Conservation (phyloP, 2,113 vertebrate genomes). For the Pavo muticus region DNA sequence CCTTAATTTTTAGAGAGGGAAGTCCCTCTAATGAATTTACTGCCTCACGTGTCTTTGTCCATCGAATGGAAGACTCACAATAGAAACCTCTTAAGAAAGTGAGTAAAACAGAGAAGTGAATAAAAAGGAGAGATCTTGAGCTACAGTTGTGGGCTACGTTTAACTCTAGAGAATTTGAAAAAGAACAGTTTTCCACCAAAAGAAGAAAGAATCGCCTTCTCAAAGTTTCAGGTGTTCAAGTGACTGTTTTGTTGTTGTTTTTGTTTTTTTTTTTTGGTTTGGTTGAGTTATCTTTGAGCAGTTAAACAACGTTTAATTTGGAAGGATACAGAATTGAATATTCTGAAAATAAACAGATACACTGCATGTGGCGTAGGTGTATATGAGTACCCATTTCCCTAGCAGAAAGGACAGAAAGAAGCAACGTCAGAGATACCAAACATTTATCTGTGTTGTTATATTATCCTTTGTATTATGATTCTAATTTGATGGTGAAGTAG, state of each 20-base stretch:
- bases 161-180: neutral
- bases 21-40: neutral
- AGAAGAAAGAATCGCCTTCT: neutral
- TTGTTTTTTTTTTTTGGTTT: too few species aligned
- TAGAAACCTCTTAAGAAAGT: neutral
- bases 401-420: neutral
- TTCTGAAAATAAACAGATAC: neutral
- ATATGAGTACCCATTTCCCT: neutral
- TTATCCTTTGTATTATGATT: neutral
- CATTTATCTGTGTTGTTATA: neutral
- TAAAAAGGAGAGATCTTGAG: neutral
- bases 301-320: neutral
- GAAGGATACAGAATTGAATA: neutral
- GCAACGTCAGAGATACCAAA: neutral
- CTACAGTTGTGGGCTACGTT: neutral
- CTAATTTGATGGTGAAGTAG: neutral
- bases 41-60: neutral
- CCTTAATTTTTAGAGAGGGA: neutral
- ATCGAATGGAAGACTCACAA: neutral
- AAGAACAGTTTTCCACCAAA: neutral
- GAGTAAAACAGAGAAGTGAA: neutral
- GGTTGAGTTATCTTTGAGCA: neutral
- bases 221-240: neutral
- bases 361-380: accelerated
- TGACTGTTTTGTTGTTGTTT: too few species aligned